These are phyloP conservation scores for Ochlodes sylvanus DNA, from an alignment of 2,888 invertebrate genomes.

Conservation along the genomic window DNA sequence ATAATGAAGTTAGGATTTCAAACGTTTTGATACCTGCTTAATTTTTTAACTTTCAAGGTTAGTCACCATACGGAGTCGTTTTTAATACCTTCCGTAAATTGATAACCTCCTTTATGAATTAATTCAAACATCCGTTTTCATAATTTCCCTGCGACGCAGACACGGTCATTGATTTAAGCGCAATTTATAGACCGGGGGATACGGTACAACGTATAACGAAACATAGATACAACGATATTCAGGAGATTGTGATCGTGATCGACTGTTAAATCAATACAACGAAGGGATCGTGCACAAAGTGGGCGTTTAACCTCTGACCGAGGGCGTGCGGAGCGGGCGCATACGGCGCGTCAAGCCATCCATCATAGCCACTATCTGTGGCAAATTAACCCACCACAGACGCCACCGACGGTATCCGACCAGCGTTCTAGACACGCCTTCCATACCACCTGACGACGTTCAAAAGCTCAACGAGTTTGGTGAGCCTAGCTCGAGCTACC, in stretches of 20 bases:
- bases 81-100: too few species aligned
- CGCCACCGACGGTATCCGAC: conserved; percentile 61
- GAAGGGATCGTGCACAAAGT: conserved; percentile 78
- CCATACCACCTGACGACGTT: conserved; percentile 36
- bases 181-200: conserved; percentile 47
- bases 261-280: conserved; percentile 77
- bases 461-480: conserved; percentile 49
- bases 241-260: conserved; percentile 69
- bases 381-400: conserved; percentile 76
- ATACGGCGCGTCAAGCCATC: conserved; percentile 74
- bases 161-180: conserved; percentile 49
- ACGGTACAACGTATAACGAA: conserved; percentile 47
- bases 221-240: conserved; percentile 55
- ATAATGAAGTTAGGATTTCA: too few species aligned
- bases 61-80: too few species aligned
- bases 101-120: too few species aligned
- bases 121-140: too few species aligned
- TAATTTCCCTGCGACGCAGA: background rate
- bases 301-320: conserved; percentile 80
- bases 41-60: too few species aligned
- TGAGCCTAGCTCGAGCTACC: conserved; percentile 53
- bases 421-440: conserved; percentile 45
- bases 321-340: conserved; percentile 68
- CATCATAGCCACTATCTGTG: conserved; percentile 74
- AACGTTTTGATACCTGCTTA: too few species aligned